Conservation (phyloP, 2,888 invertebrate species). For the Dromius quadrimaculatus region DNA sequence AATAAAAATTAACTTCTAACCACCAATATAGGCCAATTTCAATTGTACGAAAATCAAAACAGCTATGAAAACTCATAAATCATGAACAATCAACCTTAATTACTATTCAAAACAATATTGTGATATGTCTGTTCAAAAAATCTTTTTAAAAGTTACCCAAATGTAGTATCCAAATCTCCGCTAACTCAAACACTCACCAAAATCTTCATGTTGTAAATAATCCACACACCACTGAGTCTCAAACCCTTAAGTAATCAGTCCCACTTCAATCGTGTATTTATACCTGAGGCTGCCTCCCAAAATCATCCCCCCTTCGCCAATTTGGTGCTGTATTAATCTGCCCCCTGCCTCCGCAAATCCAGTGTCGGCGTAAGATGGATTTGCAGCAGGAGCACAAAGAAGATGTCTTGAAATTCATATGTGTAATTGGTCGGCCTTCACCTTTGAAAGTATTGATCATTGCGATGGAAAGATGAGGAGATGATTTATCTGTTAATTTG, state of each 20-base stretch:
- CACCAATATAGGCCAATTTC: too few species aligned
- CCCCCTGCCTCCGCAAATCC: constrained; percentile 33
- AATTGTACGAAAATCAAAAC: too few species aligned
- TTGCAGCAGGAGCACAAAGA: background rate
- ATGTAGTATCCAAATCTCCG: too few species aligned
- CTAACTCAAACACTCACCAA: constrained; percentile 5
- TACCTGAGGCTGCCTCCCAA: constrained; percentile 9
- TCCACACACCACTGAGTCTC: constrained; percentile 7
- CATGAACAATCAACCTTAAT: too few species aligned
- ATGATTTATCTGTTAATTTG: constrained; percentile 14
- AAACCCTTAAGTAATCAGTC: constrained; percentile 23
- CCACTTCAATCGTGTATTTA: constrained; percentile 10
- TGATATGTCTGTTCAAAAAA: too few species aligned
- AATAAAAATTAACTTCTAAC: too few species aligned
- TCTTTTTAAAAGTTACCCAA: too few species aligned
- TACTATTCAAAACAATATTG: too few species aligned
- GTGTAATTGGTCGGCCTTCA: constrained; percentile 34
- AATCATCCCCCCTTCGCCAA: constrained; percentile 15
- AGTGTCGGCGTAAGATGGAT: constrained; percentile 1
- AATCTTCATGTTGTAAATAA: constrained; percentile 18
- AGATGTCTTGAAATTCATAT: constrained; percentile 27
- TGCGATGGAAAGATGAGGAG: background rate
- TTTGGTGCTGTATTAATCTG: too few species aligned
- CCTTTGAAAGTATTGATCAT: constrained; percentile 24
- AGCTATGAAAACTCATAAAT: too few species aligned